Percentiles rank a stretch among this genome's conserved stretches.
phyloP scores from a whole-genome alignment of 2,888 invertebrate species.

The Argyresthia albistria region DNA sequence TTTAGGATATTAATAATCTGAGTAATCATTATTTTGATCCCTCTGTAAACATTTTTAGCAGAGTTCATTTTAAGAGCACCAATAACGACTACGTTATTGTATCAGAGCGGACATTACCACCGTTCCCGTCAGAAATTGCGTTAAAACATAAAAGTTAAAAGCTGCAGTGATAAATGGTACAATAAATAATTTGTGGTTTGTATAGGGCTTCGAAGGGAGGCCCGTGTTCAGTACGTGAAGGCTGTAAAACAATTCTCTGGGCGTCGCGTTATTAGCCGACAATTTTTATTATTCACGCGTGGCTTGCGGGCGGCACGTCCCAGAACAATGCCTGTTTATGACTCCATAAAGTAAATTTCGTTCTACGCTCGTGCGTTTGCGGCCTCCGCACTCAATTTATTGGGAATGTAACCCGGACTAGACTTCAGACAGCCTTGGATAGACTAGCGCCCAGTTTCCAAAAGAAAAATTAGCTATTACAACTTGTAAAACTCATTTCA shows the following conservation, averaged over 20 bases:
- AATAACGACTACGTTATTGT: too few species aligned
- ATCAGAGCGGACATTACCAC: too few species aligned
- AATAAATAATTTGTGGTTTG: constrained; percentile 1
- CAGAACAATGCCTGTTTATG: constrained; percentile 22
- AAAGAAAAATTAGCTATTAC: too few species aligned
- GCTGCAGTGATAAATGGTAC: neutral
- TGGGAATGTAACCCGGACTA: neutral
- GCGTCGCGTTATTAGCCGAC: constrained; percentile 12
- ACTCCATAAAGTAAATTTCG: constrained; percentile 27
- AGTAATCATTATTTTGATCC: too few species aligned
- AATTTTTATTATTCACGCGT: constrained; percentile 13
- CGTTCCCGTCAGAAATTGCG: neutral
- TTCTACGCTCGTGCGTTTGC: neutral
- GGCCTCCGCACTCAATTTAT: neutral
- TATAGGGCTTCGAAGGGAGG: neutral
- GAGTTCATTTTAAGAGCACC: too few species aligned
- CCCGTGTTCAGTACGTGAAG: constrained; percentile 9
- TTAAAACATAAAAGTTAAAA: neutral
- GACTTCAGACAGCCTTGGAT: neutral
- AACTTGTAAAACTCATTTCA: too few species aligned
- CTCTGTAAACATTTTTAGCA: too few species aligned
- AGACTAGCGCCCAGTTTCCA: too few species aligned
- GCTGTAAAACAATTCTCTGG: constrained; percentile 13
- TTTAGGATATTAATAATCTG: too few species aligned
- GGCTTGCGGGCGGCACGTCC: constrained; percentile 5